Evolutionary conservation across 53 echinoderm and acorn worm genomes (phyloP).

Genomic region (Holothuria scabra): DNA sequence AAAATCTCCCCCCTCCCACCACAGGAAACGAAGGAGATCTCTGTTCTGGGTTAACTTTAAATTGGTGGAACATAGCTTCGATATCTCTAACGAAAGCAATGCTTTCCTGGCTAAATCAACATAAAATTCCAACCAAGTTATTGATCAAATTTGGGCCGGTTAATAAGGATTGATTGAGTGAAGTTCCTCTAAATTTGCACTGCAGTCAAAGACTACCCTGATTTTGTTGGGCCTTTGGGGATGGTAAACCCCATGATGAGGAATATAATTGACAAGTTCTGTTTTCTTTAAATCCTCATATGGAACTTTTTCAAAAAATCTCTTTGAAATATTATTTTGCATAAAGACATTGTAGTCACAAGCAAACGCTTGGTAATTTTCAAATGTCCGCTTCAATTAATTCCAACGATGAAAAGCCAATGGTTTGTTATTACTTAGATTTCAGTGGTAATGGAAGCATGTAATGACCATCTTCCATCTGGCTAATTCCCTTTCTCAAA

Average conservation of each 20-base stretch:
- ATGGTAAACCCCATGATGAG: constrained; percentile 62
- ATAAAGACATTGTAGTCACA: constrained; percentile 48
- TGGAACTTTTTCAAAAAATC: constrained; percentile 28
- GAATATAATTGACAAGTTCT: constrained; percentile 46
- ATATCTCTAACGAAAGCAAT: constrained; percentile 51
- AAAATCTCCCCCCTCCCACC: constrained; percentile 69
- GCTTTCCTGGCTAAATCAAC: constrained; percentile 37
- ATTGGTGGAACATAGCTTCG: too few relatives aligned
- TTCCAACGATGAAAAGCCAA: too few relatives aligned
- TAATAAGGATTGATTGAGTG: too few relatives aligned
- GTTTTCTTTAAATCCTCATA: constrained; percentile 1
- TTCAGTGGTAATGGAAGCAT: too few relatives aligned
- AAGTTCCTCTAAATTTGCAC: constrained; percentile 50
- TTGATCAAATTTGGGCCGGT: constrained; percentile 56
- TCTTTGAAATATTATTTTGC: constrained; percentile 32
- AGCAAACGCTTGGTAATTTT: background rate
- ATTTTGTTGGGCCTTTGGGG: constrained; percentile 48
- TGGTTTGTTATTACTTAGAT: too few relatives aligned
- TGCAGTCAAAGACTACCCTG: constrained; percentile 63
- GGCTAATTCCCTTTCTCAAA: too few relatives aligned
- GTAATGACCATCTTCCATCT: too few relatives aligned
- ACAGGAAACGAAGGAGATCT: constrained; percentile 66
- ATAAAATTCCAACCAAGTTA: constrained; percentile 43
- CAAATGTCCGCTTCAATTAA: too few relatives aligned
- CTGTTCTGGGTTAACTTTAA: too few relatives aligned